Evolutionary conservation across 2,113 vertebrate genomes (phyloP).

Genomic region (Hypomesus transpacificus): DNA sequence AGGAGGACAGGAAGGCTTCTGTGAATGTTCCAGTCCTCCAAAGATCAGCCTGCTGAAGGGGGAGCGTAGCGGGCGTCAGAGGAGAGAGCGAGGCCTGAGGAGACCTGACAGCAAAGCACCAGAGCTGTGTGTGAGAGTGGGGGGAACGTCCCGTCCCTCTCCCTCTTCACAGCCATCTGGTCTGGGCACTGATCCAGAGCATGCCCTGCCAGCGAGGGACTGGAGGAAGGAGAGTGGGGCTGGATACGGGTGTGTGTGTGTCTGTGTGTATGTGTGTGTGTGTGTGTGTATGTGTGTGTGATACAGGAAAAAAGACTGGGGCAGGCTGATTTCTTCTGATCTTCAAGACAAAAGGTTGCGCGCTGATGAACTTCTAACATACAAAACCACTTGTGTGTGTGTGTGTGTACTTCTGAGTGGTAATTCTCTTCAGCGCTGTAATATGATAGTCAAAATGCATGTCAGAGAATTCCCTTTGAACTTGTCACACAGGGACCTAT

Average conservation of each 20-base stretch:
- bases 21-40: not conserved
- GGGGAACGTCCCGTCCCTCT: not conserved
- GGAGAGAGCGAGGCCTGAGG: not conserved
- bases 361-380: not conserved
- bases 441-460: not conserved
- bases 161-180: constrained; percentile 5
- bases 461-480: not conserved
- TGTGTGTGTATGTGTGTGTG: too few species aligned
- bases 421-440: not conserved
- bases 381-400: not conserved
- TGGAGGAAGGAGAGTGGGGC: not conserved
- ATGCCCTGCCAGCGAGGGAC: not conserved
- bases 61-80: not conserved
- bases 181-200: constrained; percentile 7
- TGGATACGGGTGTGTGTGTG: not conserved
- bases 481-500: not conserved
- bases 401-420: not conserved
- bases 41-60: not conserved
- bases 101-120: constrained; percentile 7
- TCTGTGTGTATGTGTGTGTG: too few species aligned
- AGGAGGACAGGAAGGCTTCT: not conserved
- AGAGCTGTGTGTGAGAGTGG: not conserved
- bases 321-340: not conserved
- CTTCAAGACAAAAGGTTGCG: not conserved
- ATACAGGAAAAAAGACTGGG: too few species aligned